Base-by-base conservation (phyloP, 2,888 invertebrate species). In the Crioceris asparagi region DNA sequence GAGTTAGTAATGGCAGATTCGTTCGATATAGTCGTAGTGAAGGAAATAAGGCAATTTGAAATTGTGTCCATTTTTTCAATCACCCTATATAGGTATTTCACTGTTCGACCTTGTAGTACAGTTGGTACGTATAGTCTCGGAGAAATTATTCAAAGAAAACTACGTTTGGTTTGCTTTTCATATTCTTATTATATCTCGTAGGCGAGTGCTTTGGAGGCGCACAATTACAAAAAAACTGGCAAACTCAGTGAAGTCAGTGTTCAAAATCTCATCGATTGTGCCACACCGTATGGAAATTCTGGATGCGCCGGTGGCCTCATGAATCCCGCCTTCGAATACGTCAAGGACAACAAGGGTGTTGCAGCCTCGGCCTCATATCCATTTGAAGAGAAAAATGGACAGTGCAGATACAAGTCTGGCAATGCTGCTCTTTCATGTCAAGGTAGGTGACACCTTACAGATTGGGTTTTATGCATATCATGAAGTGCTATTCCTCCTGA, bases 141-240 rank as follows among this genome's bases (percentile, higher is more conserved):
- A n/a, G n/a, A n/a, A n/a, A n/a, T n/a, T n/a, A n/a, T n/a, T n/a
- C n/a, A n/a, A n/a, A n/a, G n/a, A n/a, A n/a, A n/a, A n/a, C n/a
- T n/a, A n/a, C n/a, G n/a, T n/a, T n/a, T n/a, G n/a, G n/a, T n/a
- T n/a, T n/a, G n/a, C n/a, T n/a, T n/a, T n/a, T n/a, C n/a, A 21
- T 10, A 10, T 7, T 21, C 10, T 29, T 19, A 16, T 16, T 10
- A 17, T 11, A 16, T 25, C 15, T 21, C 19, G 26, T 35, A 76
- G 74, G 73, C 73, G 39, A 77, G 71, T 11, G 65, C 73, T 4
- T 49, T 73, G 12, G 74, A 74, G 58, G 71, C 70, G 7, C 72
- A 72, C 39, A 59, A 65, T 47, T 71, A 64, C 54, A 57, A 68
- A 11, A 70, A 71, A 58, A 67, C 66, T 12, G 69, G 70, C 4